Evolutionary conservation across 2,888 invertebrate genomes (phyloP), one percentile per base, ranked within the genome.

Genomic region (Diarsia mendica): DNA sequence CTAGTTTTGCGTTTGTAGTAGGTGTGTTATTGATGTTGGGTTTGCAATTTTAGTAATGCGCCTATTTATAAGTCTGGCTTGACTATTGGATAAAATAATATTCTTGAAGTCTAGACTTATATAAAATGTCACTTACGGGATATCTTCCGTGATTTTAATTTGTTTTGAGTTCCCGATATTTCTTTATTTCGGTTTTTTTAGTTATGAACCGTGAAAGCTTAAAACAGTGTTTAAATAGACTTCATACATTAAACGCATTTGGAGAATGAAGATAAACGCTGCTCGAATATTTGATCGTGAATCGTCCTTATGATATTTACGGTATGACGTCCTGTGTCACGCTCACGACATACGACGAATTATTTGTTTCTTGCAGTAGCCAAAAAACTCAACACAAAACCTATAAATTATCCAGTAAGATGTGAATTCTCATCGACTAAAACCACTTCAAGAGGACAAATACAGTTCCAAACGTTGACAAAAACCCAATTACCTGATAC

Each of bases 1-100:
- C 20, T 69, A 55, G 63, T 82, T 69, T 65, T 67, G 10, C n/a
- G 20, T 66, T 72, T 51, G 15, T 33, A 18, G 74, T 74, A 65
- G 69, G 71, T 66, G 68, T 76, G 20, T 76, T 76, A 65, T 76
- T 65, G 51, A 70, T 82, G 48, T 65, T 48, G 18, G 18, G 49
- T 67, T 49, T 75, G 51, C n/a, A 80, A 77, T 80, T 65, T 51
- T 18, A 9, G 65, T 72, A 39, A 48, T 53, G 51, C 11, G 4
- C 0, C 15, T 66, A 48, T 79, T 72, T 79, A 33, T 51, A 61
- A 33, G 39, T 18, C 18, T 15, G 9, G 13, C 3, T n/a, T 39
- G 6, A 39, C n/a, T 55, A 11, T 33, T 33, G 8, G 8, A n/a
- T n/a, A n/a, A n/a, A n/a, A n/a, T n/a, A n/a, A n/a, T n/a, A n/a